phyloP scores from a whole-genome alignment of 92 coral and sea anemone species.

The Siderastrea siderea region DNA sequence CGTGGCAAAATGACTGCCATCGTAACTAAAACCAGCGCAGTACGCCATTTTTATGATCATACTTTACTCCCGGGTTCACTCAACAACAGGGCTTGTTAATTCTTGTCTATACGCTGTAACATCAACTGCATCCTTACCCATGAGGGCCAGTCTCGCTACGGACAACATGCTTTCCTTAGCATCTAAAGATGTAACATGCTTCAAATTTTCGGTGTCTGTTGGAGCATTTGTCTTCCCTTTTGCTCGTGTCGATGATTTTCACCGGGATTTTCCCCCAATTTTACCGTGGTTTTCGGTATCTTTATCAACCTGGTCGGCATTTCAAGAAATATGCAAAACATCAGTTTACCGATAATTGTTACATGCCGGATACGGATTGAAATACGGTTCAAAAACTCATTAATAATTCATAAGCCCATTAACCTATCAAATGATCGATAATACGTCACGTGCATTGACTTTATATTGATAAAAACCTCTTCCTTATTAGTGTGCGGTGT shows the following conservation, averaged over 20 bases:
- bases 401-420: too few species aligned
- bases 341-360: not conserved
- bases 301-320: not conserved
- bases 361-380: not conserved
- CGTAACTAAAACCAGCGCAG: not conserved
- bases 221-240: too few species aligned
- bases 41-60: not conserved
- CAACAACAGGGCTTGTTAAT: too few species aligned
- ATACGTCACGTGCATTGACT: too few species aligned
- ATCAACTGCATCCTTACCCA: not conserved
- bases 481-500: not conserved
- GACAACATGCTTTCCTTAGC: not conserved
- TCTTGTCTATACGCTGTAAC: not conserved
- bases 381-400: too few species aligned
- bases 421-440: too few species aligned
- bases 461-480: too few species aligned
- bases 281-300: not conserved
- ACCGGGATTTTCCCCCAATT: not conserved
- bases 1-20: conserved; percentile 9
- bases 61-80: not conserved
- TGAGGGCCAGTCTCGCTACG: not conserved
- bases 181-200: not conserved
- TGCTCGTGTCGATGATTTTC: not conserved
- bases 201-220: too few species aligned
- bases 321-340: not conserved